Evolutionary conservation across 2,888 invertebrate genomes (phyloP).

Genomic region (Leptinotarsa haldemani): DNA sequence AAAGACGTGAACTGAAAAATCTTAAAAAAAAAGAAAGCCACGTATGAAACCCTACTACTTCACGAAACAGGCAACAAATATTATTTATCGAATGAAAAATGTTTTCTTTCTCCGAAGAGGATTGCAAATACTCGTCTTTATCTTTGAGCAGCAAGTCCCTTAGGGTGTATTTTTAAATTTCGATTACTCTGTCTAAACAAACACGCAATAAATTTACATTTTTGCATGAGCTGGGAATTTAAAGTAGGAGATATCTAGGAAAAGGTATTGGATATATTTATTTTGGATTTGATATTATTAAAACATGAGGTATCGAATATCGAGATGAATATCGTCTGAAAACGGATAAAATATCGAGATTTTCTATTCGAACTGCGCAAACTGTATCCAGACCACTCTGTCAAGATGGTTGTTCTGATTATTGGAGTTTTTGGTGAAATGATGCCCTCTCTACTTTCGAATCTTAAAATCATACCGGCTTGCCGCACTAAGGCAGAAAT

Average conservation of each 20-base stretch:
- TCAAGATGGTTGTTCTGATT: too few species aligned
- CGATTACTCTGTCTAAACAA: constrained; percentile 1
- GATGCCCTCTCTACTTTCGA: too few species aligned
- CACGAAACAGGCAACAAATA: neutral
- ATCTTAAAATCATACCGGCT: too few species aligned
- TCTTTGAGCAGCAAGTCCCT: neutral
- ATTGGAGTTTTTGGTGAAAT: too few species aligned
- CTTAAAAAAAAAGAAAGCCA: neutral
- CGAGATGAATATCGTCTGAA: too few species aligned
- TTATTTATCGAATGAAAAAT: neutral
- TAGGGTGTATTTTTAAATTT: neutral
- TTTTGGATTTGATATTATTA: neutral
- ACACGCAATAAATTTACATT: neutral
- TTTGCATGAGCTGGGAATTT: neutral
- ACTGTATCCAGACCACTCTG: too few species aligned
- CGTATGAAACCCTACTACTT: neutral
- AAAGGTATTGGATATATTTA: neutral
- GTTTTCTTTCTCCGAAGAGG: neutral
- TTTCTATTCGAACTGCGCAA: too few species aligned
- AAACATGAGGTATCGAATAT: too few species aligned
- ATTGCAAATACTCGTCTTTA: neutral
- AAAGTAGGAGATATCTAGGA: neutral
- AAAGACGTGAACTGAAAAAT: too few species aligned
- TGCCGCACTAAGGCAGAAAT: too few species aligned
- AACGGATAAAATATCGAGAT: too few species aligned